Percentiles rank a stretch among this genome's conserved stretches.
Evolutionary conservation across 2,113 vertebrate species (phyloP).

Genomic region (Condylura cristata): DNA sequence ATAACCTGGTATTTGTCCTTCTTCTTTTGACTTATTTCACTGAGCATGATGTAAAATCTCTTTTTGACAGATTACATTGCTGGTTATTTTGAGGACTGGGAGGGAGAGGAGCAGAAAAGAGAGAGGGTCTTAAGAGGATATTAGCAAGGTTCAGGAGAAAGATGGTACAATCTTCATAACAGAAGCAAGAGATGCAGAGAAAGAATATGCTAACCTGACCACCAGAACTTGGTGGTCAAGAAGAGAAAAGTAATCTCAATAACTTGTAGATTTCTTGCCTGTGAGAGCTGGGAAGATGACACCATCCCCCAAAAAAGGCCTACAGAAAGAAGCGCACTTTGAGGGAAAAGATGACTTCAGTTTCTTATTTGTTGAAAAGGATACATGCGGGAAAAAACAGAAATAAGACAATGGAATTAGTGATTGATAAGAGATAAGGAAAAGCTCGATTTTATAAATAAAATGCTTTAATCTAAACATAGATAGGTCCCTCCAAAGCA

Average conservation of each 20-base stretch:
- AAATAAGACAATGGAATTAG: slow-evolving; percentile 21
- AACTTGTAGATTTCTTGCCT: not conserved
- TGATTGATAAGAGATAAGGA: not conserved
- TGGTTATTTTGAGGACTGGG: not conserved
- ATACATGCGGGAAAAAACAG: not conserved
- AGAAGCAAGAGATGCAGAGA: not conserved
- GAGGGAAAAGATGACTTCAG: not conserved
- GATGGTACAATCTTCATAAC: not conserved
- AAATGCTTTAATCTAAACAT: slow-evolving; percentile 8
- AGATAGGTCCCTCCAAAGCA: not conserved
- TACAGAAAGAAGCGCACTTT: not conserved
- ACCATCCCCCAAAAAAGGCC: not conserved
- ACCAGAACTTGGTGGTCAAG: not conserved
- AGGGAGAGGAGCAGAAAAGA: not conserved
- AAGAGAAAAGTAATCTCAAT: not conserved
- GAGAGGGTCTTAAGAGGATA: not conserved
- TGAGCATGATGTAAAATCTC: not conserved
- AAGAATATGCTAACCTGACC: not conserved
- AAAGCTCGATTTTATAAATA: slow-evolving; percentile 26
- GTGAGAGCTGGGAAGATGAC: not conserved
- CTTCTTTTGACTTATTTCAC: no score
- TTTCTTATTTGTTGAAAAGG: not conserved
- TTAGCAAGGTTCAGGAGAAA: not conserved
- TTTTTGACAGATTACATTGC: not conserved
- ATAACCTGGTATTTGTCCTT: no score